Conservation (phyloP, 2,888 invertebrate genomes). For the Drosophila kambysellisi region DNA sequence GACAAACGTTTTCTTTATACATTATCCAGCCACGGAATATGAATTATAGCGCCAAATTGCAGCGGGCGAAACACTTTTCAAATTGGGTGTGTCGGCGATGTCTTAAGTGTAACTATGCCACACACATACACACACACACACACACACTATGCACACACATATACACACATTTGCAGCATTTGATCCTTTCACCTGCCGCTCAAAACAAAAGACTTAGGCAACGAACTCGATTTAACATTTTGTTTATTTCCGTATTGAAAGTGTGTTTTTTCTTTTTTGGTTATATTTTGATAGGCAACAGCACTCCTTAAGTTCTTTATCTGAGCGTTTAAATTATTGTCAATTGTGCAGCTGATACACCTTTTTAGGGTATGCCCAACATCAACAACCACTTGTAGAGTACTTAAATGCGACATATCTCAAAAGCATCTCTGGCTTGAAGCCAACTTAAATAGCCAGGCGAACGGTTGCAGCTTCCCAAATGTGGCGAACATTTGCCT, state of each 20-base stretch:
- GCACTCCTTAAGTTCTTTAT: slow-evolving; percentile 72
- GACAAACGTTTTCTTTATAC: slow-evolving; percentile 36
- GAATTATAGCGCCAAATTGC: slow-evolving; percentile 68
- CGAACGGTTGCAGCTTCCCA: slow-evolving; percentile 71
- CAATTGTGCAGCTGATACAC: slow-evolving; percentile 46
- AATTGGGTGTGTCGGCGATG: slow-evolving; percentile 60
- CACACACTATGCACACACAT: not conserved
- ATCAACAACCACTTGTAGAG: slow-evolving; percentile 32
- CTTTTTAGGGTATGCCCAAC: slow-evolving; percentile 51
- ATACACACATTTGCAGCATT: slow-evolving; percentile 7
- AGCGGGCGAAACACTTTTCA: slow-evolving; percentile 34
- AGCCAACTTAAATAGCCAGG: slow-evolving; percentile 46
- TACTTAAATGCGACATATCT: slow-evolving; percentile 71
- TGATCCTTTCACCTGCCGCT: slow-evolving; percentile 72
- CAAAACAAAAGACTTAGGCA: slow-evolving; percentile 76
- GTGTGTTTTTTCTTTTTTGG: slow-evolving; percentile 23
- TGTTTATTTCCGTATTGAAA: slow-evolving; percentile 68
- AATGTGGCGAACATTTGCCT: slow-evolving; percentile 64
- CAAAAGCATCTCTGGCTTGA: slow-evolving; percentile 49
- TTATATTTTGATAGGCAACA: not conserved
- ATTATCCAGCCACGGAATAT: slow-evolving; percentile 55
- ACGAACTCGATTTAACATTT: slow-evolving; percentile 61
- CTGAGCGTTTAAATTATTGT: slow-evolving; percentile 45
- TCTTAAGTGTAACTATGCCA: slow-evolving; percentile 40
- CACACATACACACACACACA: slow-evolving; percentile 10